phyloP scores from a whole-genome alignment of 2,113 vertebrate species.

The Cheilinus undulatus region DNA sequence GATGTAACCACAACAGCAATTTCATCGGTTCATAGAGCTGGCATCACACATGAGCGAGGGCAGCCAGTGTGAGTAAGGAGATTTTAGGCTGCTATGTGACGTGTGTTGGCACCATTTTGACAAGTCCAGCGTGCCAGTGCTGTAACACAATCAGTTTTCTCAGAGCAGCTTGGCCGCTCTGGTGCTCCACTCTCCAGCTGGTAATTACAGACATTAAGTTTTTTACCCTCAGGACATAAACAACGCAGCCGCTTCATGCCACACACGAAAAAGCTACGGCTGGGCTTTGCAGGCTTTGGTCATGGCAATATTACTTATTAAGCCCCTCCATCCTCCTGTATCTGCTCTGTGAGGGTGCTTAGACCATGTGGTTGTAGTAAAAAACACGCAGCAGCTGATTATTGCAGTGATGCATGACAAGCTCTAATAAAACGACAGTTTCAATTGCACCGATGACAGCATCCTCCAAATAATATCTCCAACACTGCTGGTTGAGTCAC shows the following conservation, averaged over 20 bases:
- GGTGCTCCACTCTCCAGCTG: slow-evolving; percentile 53
- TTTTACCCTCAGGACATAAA: slow-evolving; percentile 64
- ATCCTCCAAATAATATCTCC: slow-evolving; percentile 48
- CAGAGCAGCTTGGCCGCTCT: slow-evolving; percentile 43
- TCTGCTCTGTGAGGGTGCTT: slow-evolving; percentile 20
- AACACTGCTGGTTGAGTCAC: slow-evolving; percentile 53
- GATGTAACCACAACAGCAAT: slow-evolving; percentile 52
- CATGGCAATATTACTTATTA: slow-evolving; percentile 46
- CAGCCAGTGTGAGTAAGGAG: slow-evolving; percentile 52
- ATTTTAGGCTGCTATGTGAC: slow-evolving; percentile 59
- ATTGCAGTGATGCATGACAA: slow-evolving; percentile 34
- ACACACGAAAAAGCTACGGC: slow-evolving; percentile 44
- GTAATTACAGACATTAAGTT: slow-evolving; percentile 63
- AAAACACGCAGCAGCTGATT: slow-evolving; percentile 33
- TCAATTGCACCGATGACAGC: slow-evolving; percentile 54
- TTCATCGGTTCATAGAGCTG: slow-evolving; percentile 41
- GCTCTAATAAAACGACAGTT: slow-evolving; percentile 47
- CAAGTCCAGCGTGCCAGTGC: slow-evolving; percentile 52
- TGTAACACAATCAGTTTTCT: slow-evolving; percentile 61
- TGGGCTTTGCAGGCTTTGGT: slow-evolving; percentile 17
- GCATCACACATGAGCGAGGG: slow-evolving; percentile 19
- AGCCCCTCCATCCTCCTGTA: slow-evolving; percentile 15
- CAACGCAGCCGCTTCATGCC: slow-evolving; percentile 48
- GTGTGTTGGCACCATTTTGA: slow-evolving; percentile 54
- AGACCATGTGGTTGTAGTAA: slow-evolving; percentile 20